phyloP scores from a whole-genome alignment of 2,888 invertebrate species.

The Dexiosoma caninum region DNA sequence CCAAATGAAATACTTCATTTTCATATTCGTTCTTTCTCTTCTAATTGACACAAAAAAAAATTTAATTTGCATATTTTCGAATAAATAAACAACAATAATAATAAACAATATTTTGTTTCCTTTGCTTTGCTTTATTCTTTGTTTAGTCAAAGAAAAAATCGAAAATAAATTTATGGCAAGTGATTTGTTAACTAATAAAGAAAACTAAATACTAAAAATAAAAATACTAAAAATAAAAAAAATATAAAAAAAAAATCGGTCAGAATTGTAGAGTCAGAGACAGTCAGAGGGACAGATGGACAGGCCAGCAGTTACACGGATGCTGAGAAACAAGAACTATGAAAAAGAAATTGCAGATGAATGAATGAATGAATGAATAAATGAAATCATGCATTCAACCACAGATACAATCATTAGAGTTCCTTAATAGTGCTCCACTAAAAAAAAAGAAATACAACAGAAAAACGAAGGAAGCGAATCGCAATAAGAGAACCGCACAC shows the following conservation, averaged over 20 bases:
- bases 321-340: background rate
- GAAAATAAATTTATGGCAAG: constrained; percentile 53
- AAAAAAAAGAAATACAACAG: background rate
- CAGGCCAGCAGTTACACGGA: constrained; percentile 2
- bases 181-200: constrained; percentile 49
- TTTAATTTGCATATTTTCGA: no score
- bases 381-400: constrained; percentile 46
- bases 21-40: no score
- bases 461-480: background rate
- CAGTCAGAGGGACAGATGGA: no score
- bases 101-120: constrained; percentile 46
- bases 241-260: background rate
- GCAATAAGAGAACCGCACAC: background rate
- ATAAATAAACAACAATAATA: constrained; percentile 41
- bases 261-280: constrained; percentile 3
- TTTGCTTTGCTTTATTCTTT: background rate
- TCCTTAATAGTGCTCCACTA: background rate
- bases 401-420: constrained; percentile 28
- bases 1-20: no score
- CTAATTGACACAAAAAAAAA: no score
- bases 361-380: constrained; percentile 25
- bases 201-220: background rate
- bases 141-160: constrained; percentile 23
- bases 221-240: background rate
- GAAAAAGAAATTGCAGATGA: constrained; percentile 3